phyloP scores from a whole-genome alignment of 2,797 vertebrate genomes.

The Acanthis flammea region DNA sequence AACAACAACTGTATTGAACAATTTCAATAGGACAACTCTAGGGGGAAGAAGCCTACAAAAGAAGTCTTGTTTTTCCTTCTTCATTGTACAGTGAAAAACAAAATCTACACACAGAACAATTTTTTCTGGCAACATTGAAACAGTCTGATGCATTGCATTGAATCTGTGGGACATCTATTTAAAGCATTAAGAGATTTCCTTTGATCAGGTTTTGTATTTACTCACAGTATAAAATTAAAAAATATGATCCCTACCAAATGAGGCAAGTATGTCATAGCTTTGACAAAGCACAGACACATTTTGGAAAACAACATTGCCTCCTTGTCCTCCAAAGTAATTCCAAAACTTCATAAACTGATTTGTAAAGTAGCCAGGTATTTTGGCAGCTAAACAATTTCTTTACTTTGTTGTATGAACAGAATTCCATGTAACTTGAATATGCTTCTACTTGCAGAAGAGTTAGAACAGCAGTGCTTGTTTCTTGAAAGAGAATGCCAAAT shows the following conservation, averaged over 20 bases:
- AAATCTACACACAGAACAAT: not conserved
- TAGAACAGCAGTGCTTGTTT: not conserved
- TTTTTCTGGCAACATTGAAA: not conserved
- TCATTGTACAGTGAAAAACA: not conserved
- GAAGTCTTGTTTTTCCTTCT: not conserved
- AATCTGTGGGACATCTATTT: not conserved
- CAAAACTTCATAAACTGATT: not conserved
- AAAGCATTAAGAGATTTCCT: not conserved
- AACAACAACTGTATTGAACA: not conserved
- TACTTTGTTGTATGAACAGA: not conserved
- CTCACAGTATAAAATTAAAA: not conserved
- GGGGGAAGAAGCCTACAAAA: not conserved
- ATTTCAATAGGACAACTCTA: not conserved
- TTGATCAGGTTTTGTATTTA: not conserved
- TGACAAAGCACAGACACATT: not conserved
- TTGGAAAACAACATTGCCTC: not conserved
- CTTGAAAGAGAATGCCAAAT: not conserved
- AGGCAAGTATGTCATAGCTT: not conserved
- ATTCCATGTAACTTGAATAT: not conserved
- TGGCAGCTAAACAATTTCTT: not conserved
- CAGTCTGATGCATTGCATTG: fast-evolving
- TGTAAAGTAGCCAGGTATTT: not conserved
- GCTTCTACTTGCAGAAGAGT: not conserved
- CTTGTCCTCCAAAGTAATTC: not conserved
- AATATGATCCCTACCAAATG: not conserved